Evolutionary conservation across 1,140 invertebrate genomes (phyloP), one percentile per base, ranked within the genome.

Genomic region (Daktulosphaira vitifoliae): DNA sequence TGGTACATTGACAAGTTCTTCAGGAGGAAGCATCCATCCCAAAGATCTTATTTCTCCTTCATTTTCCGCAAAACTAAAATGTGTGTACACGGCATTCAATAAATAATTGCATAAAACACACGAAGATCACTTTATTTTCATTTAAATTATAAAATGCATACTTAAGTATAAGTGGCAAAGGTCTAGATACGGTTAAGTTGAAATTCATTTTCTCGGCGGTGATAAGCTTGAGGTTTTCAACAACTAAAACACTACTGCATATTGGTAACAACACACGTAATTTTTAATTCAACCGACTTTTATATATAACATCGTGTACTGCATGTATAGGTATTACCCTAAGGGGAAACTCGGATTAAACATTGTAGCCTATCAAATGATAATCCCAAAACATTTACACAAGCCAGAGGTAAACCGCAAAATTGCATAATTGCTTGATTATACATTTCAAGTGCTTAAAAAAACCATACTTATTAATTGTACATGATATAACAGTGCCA

Each of bases 1-100:
- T 23, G 87, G 88, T 68, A 92, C 82, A 59, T 86, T 81, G 42
- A 82, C 75, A 62, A 90, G 75, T 71, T 90, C 86, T 66, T 88
- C 87, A 16, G 82, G 78, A 4, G 84, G 82, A 20, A 90, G 79
- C 72, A 90, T 88, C 81, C 86, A 89, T 70, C 85, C 87, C 48
- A 90, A 72, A 74, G 86, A 76, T 66, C 81, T 81, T 8, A 22
- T 37, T 29, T 56, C 64, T 1, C 23, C 25, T 9, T 33, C 38
- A 3, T 44, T 26, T 42, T 66, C 49, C 49, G 16, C 37, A 2
- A 53, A 26, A 26, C 65, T 66, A 50, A 23, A 37, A 64, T 37
- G 5, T 33, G 29, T 33, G 29, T 33, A 33, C 29, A 33, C 11
- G 11, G 11, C 11, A 33, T 6, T 6, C 29, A 6, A 5, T 6